These are phyloP conservation scores for Cabera pusaria DNA, from an alignment of 2,888 invertebrate species.

Conservation along the genomic window DNA sequence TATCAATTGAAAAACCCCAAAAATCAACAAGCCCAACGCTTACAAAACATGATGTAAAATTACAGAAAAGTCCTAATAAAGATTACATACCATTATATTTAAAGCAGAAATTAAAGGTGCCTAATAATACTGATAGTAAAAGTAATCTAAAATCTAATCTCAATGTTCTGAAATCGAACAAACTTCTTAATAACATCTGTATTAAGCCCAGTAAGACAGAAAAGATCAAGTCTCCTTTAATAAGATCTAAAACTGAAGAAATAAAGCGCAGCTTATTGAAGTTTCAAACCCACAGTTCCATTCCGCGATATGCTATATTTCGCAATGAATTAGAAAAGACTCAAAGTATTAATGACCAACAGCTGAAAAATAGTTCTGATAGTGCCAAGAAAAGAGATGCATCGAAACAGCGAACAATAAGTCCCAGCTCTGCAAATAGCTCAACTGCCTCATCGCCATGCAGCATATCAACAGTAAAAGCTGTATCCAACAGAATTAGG, in stretches of 20 bases:
- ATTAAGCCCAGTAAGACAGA: no score
- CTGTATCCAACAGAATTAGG: slow-evolving; percentile 40
- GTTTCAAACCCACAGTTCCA: slow-evolving; percentile 38
- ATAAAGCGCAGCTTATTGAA: slow-evolving; percentile 49
- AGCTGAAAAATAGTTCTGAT: slow-evolving; percentile 27
- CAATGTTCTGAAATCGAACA: no score
- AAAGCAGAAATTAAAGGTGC: slow-evolving; percentile 38
- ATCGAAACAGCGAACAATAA: slow-evolving; percentile 35
- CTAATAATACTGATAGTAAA: no score
- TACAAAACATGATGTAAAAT: slow-evolving; percentile 35
- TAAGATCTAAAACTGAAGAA: slow-evolving; percentile 39
- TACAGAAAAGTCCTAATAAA: slow-evolving; percentile 29
- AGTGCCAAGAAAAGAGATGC: slow-evolving; percentile 30
- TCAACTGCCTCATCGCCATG: slow-evolving; percentile 65
- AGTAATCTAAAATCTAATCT: no score
- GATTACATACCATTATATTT: slow-evolving; percentile 50
- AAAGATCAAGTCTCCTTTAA: no score
- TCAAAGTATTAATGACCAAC: slow-evolving; percentile 36
- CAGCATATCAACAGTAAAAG: slow-evolving; percentile 62
- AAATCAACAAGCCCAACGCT: slow-evolving; percentile 18
- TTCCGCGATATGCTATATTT: slow-evolving; percentile 53
- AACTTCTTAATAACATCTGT: no score
- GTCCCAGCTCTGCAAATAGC: slow-evolving; percentile 55
- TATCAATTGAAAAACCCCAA: slow-evolving; percentile 37
- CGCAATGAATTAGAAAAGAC: slow-evolving; percentile 50